Percentiles rank a stretch among this genome's conserved stretches.
Evolutionary conservation across 2,797 vertebrate genomes (phyloP).

Genomic region (Onychomys leucogaster): DNA sequence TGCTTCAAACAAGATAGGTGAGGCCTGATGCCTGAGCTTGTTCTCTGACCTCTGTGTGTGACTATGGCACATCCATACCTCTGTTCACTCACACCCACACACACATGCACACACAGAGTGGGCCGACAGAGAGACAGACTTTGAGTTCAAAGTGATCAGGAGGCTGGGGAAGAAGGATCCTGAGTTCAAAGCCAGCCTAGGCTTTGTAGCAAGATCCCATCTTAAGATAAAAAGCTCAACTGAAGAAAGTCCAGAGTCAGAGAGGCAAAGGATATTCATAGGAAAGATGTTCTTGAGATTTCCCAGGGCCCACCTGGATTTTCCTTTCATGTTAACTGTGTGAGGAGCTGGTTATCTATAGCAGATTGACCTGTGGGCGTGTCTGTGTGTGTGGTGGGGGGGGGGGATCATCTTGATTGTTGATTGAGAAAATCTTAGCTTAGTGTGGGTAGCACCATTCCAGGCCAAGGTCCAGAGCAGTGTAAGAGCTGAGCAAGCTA

Average conservation of each 20-base stretch:
- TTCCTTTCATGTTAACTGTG: constrained; percentile 7
- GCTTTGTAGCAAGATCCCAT: background rate
- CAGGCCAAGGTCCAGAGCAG: background rate
- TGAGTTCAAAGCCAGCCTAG: background rate
- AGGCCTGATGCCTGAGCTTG: background rate
- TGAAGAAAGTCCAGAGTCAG: constrained; percentile 1
- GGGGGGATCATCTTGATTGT: background rate
- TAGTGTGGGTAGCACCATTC: background rate
- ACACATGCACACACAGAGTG: background rate
- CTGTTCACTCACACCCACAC: no score
- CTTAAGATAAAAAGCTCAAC: background rate
- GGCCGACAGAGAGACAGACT: background rate
- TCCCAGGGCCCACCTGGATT: background rate
- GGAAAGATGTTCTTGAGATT: constrained; percentile 27
- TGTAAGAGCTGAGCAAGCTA: background rate
- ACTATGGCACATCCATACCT: background rate
- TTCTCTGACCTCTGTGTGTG: background rate
- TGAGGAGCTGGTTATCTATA: background rate
- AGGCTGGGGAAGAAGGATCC: background rate
- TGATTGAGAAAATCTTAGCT: background rate
- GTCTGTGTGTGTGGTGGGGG: no score
- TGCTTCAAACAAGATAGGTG: background rate
- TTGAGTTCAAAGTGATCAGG: background rate
- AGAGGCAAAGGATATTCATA: constrained; percentile 14
- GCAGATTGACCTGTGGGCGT: background rate